phyloP scores from a whole-genome alignment of 37 sponge, comb jelly and placozoan species.

The Hexactinellida sp. region DNA sequence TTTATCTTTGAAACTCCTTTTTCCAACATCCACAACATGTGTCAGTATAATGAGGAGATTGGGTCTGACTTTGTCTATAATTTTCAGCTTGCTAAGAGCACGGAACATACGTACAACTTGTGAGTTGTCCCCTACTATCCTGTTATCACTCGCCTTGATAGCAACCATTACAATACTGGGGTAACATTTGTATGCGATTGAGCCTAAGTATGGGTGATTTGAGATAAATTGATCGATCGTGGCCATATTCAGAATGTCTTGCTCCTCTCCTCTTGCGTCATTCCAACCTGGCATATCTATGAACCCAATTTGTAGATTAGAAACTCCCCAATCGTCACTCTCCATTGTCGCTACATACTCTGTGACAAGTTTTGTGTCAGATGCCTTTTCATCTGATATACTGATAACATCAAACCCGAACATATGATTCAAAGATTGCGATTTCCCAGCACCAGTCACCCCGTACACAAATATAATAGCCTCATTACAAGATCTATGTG shows the following conservation, averaged over 20 bases:
- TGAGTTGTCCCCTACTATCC: neutral
- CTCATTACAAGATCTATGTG: neutral
- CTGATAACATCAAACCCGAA: neutral
- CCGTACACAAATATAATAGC: neutral
- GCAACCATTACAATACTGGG: neutral
- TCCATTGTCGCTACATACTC: slow-evolving; percentile 11
- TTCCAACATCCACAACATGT: neutral
- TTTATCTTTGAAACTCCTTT: neutral
- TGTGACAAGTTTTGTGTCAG: neutral
- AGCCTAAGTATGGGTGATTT: neutral
- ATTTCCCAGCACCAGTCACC: neutral
- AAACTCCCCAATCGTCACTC: neutral
- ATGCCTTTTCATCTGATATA: neutral
- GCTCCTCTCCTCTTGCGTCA: neutral
- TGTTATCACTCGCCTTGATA: neutral
- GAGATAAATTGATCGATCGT: neutral
- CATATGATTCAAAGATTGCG: neutral
- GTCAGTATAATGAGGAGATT: slow-evolving; percentile 7
- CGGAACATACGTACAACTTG: neutral
- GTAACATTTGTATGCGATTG: neutral
- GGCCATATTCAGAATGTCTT: neutral
- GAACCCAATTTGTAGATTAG: no score
- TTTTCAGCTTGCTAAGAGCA: neutral
- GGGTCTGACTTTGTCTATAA: neutral
- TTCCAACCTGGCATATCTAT: slow-evolving; percentile 11